These are phyloP conservation scores for Eupithecia subumbrata DNA, from an alignment of 2,888 invertebrate species.

Conservation along the genomic window DNA sequence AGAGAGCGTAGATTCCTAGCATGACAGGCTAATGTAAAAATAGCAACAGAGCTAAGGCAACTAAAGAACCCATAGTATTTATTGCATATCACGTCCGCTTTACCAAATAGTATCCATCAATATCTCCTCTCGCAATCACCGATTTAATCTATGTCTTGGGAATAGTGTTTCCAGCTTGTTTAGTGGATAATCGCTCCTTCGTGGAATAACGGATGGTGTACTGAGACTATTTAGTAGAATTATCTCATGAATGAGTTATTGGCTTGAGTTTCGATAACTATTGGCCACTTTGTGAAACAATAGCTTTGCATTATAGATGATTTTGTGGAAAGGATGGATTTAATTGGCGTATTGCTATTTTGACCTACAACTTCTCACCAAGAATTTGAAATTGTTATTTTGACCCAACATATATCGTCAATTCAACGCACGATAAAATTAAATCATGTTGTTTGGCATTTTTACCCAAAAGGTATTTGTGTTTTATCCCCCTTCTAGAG, in stretches of 20 bases:
- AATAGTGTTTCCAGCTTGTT: conserved; percentile 25
- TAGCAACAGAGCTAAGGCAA: too few relatives aligned
- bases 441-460: too few relatives aligned
- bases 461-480: too few relatives aligned
- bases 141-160: conserved; percentile 39
- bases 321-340: not conserved
- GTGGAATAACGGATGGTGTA: conserved; percentile 12
- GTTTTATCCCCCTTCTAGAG: too few relatives aligned
- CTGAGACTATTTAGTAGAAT: conserved; percentile 6
- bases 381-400: too few relatives aligned
- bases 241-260: conserved; percentile 5
- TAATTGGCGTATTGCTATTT: not conserved
- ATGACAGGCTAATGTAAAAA: too few relatives aligned
- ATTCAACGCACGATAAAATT: too few relatives aligned
- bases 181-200: conserved; percentile 6
- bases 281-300: conserved; percentile 6
- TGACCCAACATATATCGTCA: too few relatives aligned
- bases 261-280: conserved; percentile 8
- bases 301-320: conserved; percentile 2
- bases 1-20: too few relatives aligned
- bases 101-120: not conserved
- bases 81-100: not conserved
- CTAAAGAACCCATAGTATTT: not conserved
- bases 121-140: too few relatives aligned
- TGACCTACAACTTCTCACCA: too few relatives aligned